Conservation (phyloP, 2,888 invertebrate species). For the Tuta absoluta region DNA sequence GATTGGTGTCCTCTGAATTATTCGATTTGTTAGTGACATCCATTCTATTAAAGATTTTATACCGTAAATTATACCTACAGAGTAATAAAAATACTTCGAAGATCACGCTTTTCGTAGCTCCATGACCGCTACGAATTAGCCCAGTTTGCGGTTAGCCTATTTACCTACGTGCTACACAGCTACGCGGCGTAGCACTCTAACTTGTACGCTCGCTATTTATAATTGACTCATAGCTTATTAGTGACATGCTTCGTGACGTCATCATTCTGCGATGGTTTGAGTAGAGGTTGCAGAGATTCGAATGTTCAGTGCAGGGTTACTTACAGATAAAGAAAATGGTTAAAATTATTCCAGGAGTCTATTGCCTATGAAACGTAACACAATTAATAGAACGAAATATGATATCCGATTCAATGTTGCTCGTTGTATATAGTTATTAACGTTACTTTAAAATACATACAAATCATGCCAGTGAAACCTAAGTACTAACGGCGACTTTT, state of each 20-base stretch:
- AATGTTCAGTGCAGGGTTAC: neutral
- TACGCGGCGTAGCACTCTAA: slow-evolving; percentile 54
- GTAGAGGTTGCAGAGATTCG: neutral
- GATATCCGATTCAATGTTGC: too few species aligned
- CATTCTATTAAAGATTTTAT: too few species aligned
- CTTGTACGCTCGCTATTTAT: slow-evolving; percentile 12
- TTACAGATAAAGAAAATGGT: too few species aligned
- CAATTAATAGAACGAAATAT: too few species aligned
- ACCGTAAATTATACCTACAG: too few species aligned
- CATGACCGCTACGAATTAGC: slow-evolving; percentile 43
- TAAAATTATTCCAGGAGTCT: too few species aligned
- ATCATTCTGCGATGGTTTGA: neutral
- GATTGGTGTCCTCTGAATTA: too few species aligned
- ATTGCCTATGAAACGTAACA: too few species aligned
- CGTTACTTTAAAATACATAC: neutral
- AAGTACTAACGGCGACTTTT: slow-evolving; percentile 33
- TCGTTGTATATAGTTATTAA: too few species aligned
- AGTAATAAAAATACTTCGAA: too few species aligned
- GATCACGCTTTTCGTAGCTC: slow-evolving; percentile 9
- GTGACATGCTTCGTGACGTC: slow-evolving; percentile 2
- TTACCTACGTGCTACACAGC: slow-evolving; percentile 71
- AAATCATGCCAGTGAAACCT: slow-evolving; percentile 7
- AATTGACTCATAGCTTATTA: slow-evolving; percentile 6
- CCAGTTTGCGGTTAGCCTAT: slow-evolving; percentile 58
- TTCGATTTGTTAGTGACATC: too few species aligned